Conservation (phyloP, 2,888 invertebrate genomes). For the Drosophila longiperda region DNA sequence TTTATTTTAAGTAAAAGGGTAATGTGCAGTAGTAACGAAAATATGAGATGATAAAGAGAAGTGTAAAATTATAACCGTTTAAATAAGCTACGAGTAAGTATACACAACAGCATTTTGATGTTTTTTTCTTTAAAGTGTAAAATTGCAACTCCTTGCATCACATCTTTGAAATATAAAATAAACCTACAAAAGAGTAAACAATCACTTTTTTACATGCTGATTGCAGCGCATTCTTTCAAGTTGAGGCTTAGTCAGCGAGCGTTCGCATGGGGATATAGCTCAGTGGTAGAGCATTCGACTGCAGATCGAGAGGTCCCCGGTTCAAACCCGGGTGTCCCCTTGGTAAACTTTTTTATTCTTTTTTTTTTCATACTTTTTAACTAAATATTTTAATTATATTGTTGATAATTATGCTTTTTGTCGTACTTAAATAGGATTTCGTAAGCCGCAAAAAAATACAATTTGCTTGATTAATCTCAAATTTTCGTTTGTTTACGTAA, state of each 20-base stretch:
- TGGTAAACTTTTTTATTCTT: neutral
- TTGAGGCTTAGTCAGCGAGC: slow-evolving; percentile 3
- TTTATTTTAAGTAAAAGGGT: neutral
- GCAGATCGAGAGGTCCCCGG: slow-evolving; percentile 82
- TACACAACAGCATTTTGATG: neutral
- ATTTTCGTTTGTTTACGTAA: slow-evolving; percentile 18
- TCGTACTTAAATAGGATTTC: neutral
- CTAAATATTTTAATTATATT: neutral
- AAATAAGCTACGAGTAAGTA: neutral
- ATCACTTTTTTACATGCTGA: neutral
- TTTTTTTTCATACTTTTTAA: slow-evolving; percentile 5
- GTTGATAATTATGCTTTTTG: neutral
- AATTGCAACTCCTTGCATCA: neutral
- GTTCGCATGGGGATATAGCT: slow-evolving; percentile 72
- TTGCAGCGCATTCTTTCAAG: neutral
- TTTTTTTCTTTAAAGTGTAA: neutral
- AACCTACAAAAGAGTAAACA: slow-evolving; percentile 2
- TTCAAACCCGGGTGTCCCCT: slow-evolving; percentile 81
- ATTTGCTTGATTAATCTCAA: slow-evolving; percentile 18
- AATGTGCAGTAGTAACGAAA: too few species aligned
- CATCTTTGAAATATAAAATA: slow-evolving; percentile 11
- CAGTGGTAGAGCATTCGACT: slow-evolving; percentile 81
- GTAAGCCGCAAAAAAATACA: neutral
- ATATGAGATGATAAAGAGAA: neutral
- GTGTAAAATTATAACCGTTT: neutral